Base-by-base conservation (phyloP, 2,797 vertebrate genomes). In the Acanthornis magna region DNA sequence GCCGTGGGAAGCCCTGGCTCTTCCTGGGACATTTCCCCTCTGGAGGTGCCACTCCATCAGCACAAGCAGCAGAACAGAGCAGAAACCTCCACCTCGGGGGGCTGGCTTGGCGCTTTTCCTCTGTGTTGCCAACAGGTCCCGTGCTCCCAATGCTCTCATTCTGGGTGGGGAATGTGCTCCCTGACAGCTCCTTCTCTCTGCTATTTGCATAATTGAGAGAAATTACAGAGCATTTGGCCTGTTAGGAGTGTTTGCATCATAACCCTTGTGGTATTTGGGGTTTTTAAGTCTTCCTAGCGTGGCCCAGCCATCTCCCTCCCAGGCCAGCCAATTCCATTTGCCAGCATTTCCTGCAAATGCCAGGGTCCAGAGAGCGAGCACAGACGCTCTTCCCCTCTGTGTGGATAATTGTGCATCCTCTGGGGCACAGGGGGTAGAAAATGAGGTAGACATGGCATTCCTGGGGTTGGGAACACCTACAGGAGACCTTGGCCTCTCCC, bases 81-180 rank as follows among this genome's bases (percentile, higher is more conserved):
- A 6, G 60, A 45, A 66, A 16, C 21, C n/a, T 66, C 8, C 5
- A 25, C 36, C 55, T 36, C 0, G 0, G 14, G 8, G 11, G 6
- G 30, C 29, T 0, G 32, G 45, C 36, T 34, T 3, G 38, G 29
- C 30, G 63, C 16, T 53, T 82, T 34, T 47, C 50, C 32, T 57
- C 29, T 0, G 0, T 0, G 0, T 40, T 54, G 61, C 61, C 13
- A 17, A 7, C 0, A 0, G 13, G 13, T 47, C 60, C 72, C 1
- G 0, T 15, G 50, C 38, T 88, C 3, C 0, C 10, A 29, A 36
- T 4, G 45, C n/a, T 82, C 42, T n/a, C 34, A 29, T 20, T n/a
- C 72, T 40, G 40, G 34, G 34, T 51, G 40, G 65, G 45, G 38
- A 80, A 29, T n/a, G 22, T 40, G n/a, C 30, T 48, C 82, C 61